Conservation (phyloP, 2,797 vertebrate species). For the Malacoraja senta region DNA sequence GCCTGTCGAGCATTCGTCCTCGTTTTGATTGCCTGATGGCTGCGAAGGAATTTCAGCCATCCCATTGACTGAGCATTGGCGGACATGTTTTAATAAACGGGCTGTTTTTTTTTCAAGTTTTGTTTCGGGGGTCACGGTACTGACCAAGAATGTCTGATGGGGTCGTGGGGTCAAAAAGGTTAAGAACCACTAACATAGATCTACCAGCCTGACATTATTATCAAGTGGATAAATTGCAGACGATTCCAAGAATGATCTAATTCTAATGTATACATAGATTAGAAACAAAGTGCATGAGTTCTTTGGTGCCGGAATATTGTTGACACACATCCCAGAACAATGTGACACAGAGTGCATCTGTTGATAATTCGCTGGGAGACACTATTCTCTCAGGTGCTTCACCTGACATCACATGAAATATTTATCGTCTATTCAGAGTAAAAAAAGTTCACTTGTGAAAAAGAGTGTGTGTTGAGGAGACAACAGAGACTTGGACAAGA, state of each 20-base stretch:
- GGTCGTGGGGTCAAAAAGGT: too few species aligned
- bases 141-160: too few species aligned
- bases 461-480: neutral
- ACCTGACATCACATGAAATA: slow-evolving; percentile 31
- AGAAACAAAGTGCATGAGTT: neutral
- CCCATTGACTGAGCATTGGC: too few species aligned
- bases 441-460: neutral
- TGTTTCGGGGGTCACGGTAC: too few species aligned
- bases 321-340: neutral
- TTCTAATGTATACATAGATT: neutral
- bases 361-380: neutral
- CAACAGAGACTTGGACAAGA: neutral
- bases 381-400: slow-evolving; percentile 30
- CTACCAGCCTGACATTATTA: neutral
- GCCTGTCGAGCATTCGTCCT: too few species aligned
- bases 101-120: too few species aligned
- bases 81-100: too few species aligned
- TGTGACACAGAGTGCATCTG: slow-evolving; percentile 14
- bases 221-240: neutral
- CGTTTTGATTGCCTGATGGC: too few species aligned
- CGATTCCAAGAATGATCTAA: neutral
- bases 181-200: neutral
- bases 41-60: too few species aligned
- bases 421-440: slow-evolving; percentile 8
- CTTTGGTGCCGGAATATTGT: neutral